Evolutionary conservation across 2,888 invertebrate genomes (phyloP), one percentile per base, ranked within the genome.

Genomic region (Cryptosula pallasiana): DNA sequence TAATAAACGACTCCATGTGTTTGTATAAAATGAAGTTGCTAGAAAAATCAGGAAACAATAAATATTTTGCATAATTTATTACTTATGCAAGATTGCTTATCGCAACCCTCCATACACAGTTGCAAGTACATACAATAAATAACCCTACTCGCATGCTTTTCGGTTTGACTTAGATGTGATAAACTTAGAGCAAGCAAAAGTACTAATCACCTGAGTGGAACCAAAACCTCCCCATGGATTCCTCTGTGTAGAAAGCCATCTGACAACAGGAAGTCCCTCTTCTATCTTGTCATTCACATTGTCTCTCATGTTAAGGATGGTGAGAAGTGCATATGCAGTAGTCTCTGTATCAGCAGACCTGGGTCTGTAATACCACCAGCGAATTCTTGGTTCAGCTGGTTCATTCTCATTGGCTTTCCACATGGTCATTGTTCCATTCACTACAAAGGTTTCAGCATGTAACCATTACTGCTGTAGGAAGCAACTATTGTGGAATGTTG

Each of bases 291-390:
- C 35, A 34, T 54, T 5, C 5, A 63, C 29, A 34, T 5, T 32
- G 27, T 13, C 3, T n/a, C 27, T 32, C 35, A 29, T 70, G 45
- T 54, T 54, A 3, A 89, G 80, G 78, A 88, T 89, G 0, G 92
- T 90, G 72, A 94, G 87, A 72, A 97, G 86, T 0, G 91, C 92
- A 84, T 96, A 97, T 0, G 95, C 90, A 0, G 96, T 95, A 77
- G 93, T 92, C 83, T 93, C 93, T 1, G 96, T 89, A 77, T 91
- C 90, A 0, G 91, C 89, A 0, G 92, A 90, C 74, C 89, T 88
- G 0, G 92, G 90, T 74, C 89, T 84, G 55, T 86, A 84, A 77
- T 79, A 74, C 69, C 58, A 72, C 63, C 63, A 63, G 63, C 32
- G 63, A 13, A 63, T 63, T 34, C 20, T 32, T 63, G 63, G 63